phyloP scores from a whole-genome alignment of 2,888 invertebrate species.

The Clostera curtula region DNA sequence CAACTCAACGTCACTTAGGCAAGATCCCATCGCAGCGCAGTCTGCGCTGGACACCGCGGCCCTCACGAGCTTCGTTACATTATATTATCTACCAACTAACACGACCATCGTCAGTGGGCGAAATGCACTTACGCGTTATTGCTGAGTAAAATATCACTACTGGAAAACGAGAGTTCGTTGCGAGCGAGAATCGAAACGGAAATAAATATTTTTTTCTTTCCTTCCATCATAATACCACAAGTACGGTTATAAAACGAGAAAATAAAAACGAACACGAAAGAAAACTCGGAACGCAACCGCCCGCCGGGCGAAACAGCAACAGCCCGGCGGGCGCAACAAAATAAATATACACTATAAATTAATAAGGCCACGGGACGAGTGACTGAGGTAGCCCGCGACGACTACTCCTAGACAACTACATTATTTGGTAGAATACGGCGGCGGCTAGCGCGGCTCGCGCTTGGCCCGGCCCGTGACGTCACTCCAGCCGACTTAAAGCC shows the following conservation, averaged over 20 bases:
- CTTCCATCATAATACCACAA: conserved; percentile 57
- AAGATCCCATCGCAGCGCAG: conserved; percentile 68
- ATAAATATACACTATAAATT: conserved; percentile 65
- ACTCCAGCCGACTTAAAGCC: no score
- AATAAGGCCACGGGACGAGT: conserved; percentile 68
- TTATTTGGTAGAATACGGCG: conserved; percentile 31
- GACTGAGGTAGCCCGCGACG: conserved; percentile 71
- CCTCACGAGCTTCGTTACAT: conserved; percentile 60
- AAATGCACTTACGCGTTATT: conserved; percentile 72
- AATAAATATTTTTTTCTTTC: no score
- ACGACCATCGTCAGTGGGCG: conserved; percentile 47
- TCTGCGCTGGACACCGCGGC: conserved; percentile 19
- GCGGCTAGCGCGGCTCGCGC: conserved; percentile 25
- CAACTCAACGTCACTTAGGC: conserved; percentile 69
- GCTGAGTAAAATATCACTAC: conserved; percentile 75
- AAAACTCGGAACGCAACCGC: conserved; percentile 64
- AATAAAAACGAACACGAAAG: conserved; percentile 62
- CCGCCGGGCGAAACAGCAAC: conserved; percentile 68
- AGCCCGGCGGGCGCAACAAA: conserved; percentile 68
- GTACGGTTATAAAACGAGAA: conserved; percentile 60
- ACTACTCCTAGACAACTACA: conserved; percentile 42
- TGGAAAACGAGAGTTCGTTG: conserved; percentile 68
- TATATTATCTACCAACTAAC: conserved; percentile 68
- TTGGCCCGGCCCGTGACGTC: conserved; percentile 25
- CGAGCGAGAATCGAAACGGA: conserved; percentile 62